Evolutionary conservation across 1,140 invertebrate species (phyloP).

Genomic region (Rhizoglyphus robini): DNA sequence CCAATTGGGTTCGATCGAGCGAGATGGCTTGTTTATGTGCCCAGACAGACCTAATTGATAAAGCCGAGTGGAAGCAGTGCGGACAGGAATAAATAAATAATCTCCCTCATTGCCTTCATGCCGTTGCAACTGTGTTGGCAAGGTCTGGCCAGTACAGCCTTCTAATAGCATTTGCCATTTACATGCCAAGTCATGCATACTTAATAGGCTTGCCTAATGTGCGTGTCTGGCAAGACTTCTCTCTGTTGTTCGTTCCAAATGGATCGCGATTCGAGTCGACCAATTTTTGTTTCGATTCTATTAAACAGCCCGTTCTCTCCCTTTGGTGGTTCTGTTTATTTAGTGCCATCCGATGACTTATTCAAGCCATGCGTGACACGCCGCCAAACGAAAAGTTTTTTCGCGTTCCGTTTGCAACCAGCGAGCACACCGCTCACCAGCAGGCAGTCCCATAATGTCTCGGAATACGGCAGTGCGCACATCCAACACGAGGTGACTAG

Average conservation of each 20-base stretch:
- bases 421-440: no score
- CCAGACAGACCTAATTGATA: not conserved
- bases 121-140: no score
- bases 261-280: not conserved
- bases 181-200: not conserved
- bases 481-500: no score
- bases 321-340: not conserved
- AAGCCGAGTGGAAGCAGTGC: not conserved
- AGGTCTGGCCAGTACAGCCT: not conserved
- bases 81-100: not conserved
- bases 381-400: constrained; percentile 3
- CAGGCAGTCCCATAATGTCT: no score
- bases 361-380: constrained; percentile 11
- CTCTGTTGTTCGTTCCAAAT: not conserved
- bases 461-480: no score
- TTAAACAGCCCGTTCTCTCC: not conserved
- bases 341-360: constrained; percentile 4
- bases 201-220: not conserved
- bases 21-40: not conserved
- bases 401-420: no score
- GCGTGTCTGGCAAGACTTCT: not conserved
- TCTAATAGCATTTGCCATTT: not conserved
- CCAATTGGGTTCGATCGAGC: not conserved
- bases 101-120: not conserved
- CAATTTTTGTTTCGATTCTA: constrained; percentile 5